Conservation (phyloP, 1,140 invertebrate genomes). For the Hycleus cichorii region DNA sequence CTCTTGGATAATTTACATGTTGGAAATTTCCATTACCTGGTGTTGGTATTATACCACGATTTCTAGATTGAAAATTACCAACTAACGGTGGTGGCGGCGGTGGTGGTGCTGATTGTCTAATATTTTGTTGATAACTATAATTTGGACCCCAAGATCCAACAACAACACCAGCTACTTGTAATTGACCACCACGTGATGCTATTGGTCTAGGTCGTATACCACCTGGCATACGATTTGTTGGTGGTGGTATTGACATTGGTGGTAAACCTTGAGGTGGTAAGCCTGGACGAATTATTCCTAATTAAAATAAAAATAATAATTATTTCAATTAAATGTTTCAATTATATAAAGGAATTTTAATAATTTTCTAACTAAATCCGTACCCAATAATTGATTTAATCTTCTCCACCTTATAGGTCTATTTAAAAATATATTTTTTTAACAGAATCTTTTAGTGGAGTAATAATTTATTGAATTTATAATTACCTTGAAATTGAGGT, state of each 20-base stretch:
- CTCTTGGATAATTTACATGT: constrained; percentile 5
- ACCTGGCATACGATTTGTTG: constrained; percentile 24
- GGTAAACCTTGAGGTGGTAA: constrained; percentile 34
- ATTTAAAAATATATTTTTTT: no score
- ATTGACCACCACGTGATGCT: constrained; percentile 61
- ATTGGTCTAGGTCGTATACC: constrained; percentile 44
- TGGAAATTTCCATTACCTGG: constrained; percentile 5
- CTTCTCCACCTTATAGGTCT: not conserved
- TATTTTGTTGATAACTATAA: constrained; percentile 50
- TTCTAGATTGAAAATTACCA: constrained; percentile 16
- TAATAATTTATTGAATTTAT: not conserved
- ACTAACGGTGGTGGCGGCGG: constrained; percentile 5
- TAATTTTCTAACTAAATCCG: not conserved
- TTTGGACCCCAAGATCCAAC: constrained; percentile 73
- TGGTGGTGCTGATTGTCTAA: constrained; percentile 33
- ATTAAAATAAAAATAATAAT: not conserved
- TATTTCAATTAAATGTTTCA: no score
- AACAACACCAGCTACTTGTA: constrained; percentile 73
- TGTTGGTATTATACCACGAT: constrained; percentile 16
- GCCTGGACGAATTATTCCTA: constrained; percentile 25
- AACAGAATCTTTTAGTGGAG: not conserved
- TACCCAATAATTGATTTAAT: constrained; percentile 4
- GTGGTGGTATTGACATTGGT: constrained; percentile 30
- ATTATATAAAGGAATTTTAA: no score
- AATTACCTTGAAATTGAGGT: constrained; percentile 25